Base-by-base conservation (phyloP, 1,140 invertebrate genomes). In the Aphidius gifuensis region DNA sequence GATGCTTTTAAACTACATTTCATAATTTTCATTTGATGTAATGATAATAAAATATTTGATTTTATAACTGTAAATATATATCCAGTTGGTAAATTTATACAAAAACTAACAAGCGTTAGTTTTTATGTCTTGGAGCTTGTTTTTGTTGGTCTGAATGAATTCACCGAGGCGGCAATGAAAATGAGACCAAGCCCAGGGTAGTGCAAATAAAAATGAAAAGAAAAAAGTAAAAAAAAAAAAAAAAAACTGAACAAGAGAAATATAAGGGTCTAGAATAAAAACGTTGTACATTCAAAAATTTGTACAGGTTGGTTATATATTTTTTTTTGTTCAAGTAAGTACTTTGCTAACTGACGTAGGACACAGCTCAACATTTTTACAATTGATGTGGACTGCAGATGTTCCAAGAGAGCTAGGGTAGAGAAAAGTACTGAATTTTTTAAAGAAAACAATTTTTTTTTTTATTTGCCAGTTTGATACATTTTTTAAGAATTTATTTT, bases 91-190 rank as follows among this genome's bases (percentile, higher is more conserved):
- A 32, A 32, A 32, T 32, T 32, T 32, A 32, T 32, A 32, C 4
- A 1, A 32, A 32, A 32, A 32, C 23, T 32, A 32, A 32, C 23
- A 32, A 32, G 23, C 23, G 4, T 32, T 32, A 32, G 23, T 32
- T 32, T 32, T 32, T 53, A 39, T 53, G 6, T 53, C 8, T 53
- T 39, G 39, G 6, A 53, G 23, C 5, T 11, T 23, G 50, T 9
- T 53, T 50, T 50, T 50, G 48, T 50, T 50, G 21, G 16, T 32
- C 6, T 50, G 21, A 32, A 50, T 32, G 48, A 50, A 50, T 50
- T 16, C 50, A 53, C 3, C 32, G 32, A 53, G 50, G 32, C 21
- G 48, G 38, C 32, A 11, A 53, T 39, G 23, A 53, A 39, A 53
- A 53, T 53, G 38, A 39, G 38, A 53, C 32, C 40, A 39, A 39